Base-by-base conservation (phyloP, 1,140 invertebrate genomes). In the Thaumatotibia leucotreta region DNA sequence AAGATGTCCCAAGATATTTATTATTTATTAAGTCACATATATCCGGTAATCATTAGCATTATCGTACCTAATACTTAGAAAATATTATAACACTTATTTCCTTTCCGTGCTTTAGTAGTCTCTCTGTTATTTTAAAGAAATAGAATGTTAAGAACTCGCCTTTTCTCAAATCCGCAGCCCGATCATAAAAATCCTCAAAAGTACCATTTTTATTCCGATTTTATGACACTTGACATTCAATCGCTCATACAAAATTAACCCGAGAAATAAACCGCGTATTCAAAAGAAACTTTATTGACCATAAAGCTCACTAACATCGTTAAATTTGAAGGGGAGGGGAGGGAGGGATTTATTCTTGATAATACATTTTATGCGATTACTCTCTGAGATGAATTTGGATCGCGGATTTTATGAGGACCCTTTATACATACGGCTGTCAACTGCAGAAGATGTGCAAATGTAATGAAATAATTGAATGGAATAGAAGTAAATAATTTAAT, bases 321-420 rank as follows among this genome's bases (percentile, higher is more conserved):
- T 66, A 68, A 68, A 73, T 62, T 68, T n/a, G n/a, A n/a, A n/a
- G n/a, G n/a, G n/a, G n/a, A n/a, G n/a, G 72, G 58, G 39, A 35
- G 67, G 68, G 70, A 65, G 58, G 69, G 69, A 69, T 70, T 69
- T 73, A 70, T 74, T 64, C 76, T 76, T 76, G 74, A 80, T 80
- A 80, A 80, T 77, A 78, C 75, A 73, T 74, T 80, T 80, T 80
- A 80, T 80, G 76, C 66, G 74, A 80, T 74, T 75, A 74, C 64
- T n/a, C n/a, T n/a, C n/a, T 49, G 65, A 66, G 74, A 76, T 78
- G 73, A 77, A 79, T 77, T 77, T 50, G 65, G 52, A 58, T 58
- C 52, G 52, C 24, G 24, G n/a, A 29, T 58, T 58, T 58, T 58
- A 58, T 58, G 52, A 58, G 52, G 10, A 27, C 8, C 52, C 52